Evolutionary conservation across 2,888 invertebrate species (phyloP).

Genomic region (Epinotia nisella): DNA sequence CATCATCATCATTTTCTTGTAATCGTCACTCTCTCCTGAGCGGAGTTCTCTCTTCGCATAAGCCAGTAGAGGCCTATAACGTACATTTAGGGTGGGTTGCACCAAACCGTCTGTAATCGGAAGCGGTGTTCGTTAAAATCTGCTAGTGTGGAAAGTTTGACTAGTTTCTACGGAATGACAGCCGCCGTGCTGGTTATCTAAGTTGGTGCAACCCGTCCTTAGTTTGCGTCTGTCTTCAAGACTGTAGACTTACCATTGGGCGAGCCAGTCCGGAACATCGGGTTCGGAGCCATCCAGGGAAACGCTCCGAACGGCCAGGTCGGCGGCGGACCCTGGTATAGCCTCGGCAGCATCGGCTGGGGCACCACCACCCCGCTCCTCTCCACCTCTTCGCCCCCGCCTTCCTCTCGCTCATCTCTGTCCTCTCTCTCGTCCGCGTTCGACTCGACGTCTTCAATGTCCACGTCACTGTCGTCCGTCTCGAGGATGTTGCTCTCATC

Average conservation of each 20-base stretch:
- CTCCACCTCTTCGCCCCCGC: constrained; percentile 68
- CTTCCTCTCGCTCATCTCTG: constrained; percentile 59
- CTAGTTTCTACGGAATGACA: no score
- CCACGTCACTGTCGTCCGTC: constrained; percentile 80
- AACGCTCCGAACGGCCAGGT: constrained; percentile 87
- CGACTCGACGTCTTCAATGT: constrained; percentile 78
- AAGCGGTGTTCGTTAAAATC: no score
- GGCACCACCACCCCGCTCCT: constrained; percentile 87
- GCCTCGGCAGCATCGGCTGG: constrained; percentile 87
- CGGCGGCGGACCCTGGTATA: constrained; percentile 83
- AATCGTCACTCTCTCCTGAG: background rate
- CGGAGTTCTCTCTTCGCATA: no score
- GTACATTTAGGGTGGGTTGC: no score
- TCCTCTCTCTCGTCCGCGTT: constrained; percentile 74
- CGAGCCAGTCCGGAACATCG: constrained; percentile 84
- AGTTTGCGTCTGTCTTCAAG: background rate
- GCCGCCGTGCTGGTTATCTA: no score
- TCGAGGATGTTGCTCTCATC: constrained; percentile 75
- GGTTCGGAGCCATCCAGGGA: constrained; percentile 87
- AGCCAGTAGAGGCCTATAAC: no score
- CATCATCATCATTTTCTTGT: background rate
- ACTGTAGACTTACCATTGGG: constrained; percentile 82
- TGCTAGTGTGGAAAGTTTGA: no score
- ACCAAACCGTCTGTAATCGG: no score
- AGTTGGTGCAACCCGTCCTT: no score